These are phyloP conservation scores for Caenorhabditis macrosperma DNA, from an alignment of 2,888 invertebrate genomes.

Conservation along the genomic window DNA sequence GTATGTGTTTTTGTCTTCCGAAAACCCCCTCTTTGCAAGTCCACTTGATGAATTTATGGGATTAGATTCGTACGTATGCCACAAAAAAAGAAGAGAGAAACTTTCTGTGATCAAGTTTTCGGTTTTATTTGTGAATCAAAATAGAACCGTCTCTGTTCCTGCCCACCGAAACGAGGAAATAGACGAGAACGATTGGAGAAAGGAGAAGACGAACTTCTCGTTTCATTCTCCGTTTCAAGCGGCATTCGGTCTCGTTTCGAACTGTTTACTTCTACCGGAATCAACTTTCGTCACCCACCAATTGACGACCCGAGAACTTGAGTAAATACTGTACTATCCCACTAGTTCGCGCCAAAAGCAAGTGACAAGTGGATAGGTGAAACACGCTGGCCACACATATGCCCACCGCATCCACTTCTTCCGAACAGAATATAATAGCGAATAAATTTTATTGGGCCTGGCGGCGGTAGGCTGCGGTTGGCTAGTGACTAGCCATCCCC, in stretches of 20 bases:
- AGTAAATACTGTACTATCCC: conserved; percentile 1
- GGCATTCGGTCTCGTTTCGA: neutral
- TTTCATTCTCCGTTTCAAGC: neutral
- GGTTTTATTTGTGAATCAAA: conserved; percentile 4
- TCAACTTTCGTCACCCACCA: neutral
- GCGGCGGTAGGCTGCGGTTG: conserved; percentile 51
- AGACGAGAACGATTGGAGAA: conserved; percentile 1
- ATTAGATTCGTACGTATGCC: conserved; percentile 28
- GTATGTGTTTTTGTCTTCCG: conserved; percentile 11
- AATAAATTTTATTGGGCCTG: conserved; percentile 56
- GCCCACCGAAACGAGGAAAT: neutral
- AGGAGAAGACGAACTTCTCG: neutral
- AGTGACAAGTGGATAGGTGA: conserved; percentile 25
- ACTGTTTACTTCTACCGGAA: conserved; percentile 3
- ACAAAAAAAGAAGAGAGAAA: conserved; percentile 21
- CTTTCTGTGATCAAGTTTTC: conserved; percentile 33
- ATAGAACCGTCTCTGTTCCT: conserved; percentile 7
- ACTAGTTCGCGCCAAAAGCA: conserved; percentile 30
- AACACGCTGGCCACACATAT: conserved; percentile 44
- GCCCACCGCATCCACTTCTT: conserved; percentile 47
- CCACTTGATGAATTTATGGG: conserved; percentile 55
- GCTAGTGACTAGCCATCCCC: conserved; percentile 49
- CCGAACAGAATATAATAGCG: conserved; percentile 53
- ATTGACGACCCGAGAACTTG: conserved; percentile 8
- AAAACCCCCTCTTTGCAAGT: conserved; percentile 42